Evolutionary conservation across 2,113 vertebrate genomes (phyloP), one percentile per base, ranked within the genome.

Genomic region (Andinoacara biseriatus): DNA sequence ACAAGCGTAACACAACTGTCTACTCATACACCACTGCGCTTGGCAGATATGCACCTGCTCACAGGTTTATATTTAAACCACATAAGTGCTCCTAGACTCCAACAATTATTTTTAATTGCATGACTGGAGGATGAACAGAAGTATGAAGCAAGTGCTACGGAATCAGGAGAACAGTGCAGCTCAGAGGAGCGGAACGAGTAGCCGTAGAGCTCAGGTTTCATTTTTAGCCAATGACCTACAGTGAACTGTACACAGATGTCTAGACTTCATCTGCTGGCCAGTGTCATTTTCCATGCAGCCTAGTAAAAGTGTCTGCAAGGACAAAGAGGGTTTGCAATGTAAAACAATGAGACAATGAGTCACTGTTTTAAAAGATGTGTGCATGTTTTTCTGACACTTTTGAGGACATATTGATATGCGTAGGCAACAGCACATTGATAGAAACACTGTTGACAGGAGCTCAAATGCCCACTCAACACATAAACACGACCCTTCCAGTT

Each of bases 121-220:
- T 59, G 58, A 58, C 72, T 49, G 59, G 43, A 43, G 58, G 35
- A 78, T 69, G 72, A 85, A 75, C 62, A 77, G 65, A 58, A 62
- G 76, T 78, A 38, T 1, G 4, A 14, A 57, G 20, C 35, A 10
- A 38, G 35, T 38, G 62, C 26, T 22, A 58, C 67, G 79, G 87
- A 76, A 80, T 82, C 76, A 26, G 40, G 63, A 67, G 84, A 83
- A 62, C 49, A 13, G 54, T 22, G 52, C 46, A 52, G 86, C 72
- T 86, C 74, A 83, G 56, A 65, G 61, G 43, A 85, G 74, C 2
- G 14, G 90, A 84, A 81, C 85, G 54, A 85, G 29, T 86, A 84
- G 83, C 87, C 18, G 65, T 13, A 22, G 18, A 69, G 86, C 56
- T 94, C 84, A 59, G 80, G 86, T 91, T 90, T 90, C 88, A 90